phyloP scores from a whole-genome alignment of 1,140 invertebrate species.

The Orchesella cincta region DNA sequence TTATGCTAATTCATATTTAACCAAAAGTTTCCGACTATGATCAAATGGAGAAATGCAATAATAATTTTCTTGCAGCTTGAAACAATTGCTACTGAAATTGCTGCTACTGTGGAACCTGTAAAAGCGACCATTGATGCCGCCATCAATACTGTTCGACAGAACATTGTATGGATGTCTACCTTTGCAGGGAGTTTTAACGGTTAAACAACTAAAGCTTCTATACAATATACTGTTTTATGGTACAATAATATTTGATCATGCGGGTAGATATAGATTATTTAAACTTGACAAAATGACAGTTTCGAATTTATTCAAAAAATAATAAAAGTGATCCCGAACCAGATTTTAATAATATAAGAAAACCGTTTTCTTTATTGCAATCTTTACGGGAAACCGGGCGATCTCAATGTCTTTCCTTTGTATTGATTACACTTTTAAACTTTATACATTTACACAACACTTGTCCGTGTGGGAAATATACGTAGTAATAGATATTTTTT shows the following conservation, averaged over 20 bases:
- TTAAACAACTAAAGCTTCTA: too few species aligned
- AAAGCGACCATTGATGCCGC: neutral
- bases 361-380: slow-evolving; percentile 16
- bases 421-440: neutral
- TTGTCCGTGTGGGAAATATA: neutral
- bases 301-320: neutral
- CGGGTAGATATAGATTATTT: too few species aligned
- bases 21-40: neutral
- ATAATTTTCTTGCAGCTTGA: neutral
- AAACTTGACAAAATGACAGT: too few species aligned
- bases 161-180: slow-evolving; percentile 32
- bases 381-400: slow-evolving; percentile 1
- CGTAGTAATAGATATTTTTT: neutral
- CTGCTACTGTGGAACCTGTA: neutral
- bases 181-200: neutral
- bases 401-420: slow-evolving; percentile 8
- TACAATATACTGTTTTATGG: too few species aligned
- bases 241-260: too few species aligned
- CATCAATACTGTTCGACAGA: neutral
- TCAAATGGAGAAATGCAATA: neutral
- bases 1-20: neutral
- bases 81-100: neutral
- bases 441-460: neutral
- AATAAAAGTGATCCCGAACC: neutral
- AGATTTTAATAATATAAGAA: slow-evolving; percentile 7